Evolutionary conservation across 2,888 invertebrate genomes (phyloP), one percentile per base, ranked within the genome.

Genomic region (Alloscopus bannaensis): DNA sequence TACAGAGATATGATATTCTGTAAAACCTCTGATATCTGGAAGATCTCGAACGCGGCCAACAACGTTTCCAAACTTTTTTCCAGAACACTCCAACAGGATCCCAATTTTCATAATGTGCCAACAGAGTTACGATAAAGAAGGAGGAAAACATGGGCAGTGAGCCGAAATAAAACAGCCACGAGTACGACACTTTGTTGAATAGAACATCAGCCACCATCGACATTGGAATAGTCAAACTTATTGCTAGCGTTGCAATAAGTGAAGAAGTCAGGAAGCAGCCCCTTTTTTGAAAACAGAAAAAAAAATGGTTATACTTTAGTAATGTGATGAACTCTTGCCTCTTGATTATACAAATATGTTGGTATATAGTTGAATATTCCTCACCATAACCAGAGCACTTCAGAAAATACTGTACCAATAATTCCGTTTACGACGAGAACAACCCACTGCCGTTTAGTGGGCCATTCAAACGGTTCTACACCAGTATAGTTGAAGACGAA

Each of bases 221-320:
- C 89, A 98, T 91, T 70, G 98, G 98, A 88, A 96, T 94, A 82
- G 94, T 94, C 86, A 98, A 90, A 84, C 94, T 94, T 83, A 97
- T 91, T 75, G 96, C 92, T 86, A 96, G 89, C 1, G 96, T 96
- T 28, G 96, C 98, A 86, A 96, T 93, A 60, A 95, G 90, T 0
- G 96, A 93, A 16, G 97, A 97, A 20, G 98, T 98, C 86, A 98
- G 90, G 86, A 97, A 96, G 86, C 96, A 94, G 64, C 97, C 98
- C 95, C 97, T 97, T n/a, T n/a, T n/a, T n/a, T n/a, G n/a, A n/a
- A n/a, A n/a, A n/a, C n/a, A 36, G 36, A 36, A 6, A 8, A 36
- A 36, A 36, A 36, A n/a, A n/a, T n/a, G n/a, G n/a, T n/a, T n/a
- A n/a, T n/a, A n/a, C n/a, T n/a, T n/a, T n/a, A n/a, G n/a, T n/a